Conservation (phyloP, 2,113 vertebrate species). For the Emydura subglobosa region DNA sequence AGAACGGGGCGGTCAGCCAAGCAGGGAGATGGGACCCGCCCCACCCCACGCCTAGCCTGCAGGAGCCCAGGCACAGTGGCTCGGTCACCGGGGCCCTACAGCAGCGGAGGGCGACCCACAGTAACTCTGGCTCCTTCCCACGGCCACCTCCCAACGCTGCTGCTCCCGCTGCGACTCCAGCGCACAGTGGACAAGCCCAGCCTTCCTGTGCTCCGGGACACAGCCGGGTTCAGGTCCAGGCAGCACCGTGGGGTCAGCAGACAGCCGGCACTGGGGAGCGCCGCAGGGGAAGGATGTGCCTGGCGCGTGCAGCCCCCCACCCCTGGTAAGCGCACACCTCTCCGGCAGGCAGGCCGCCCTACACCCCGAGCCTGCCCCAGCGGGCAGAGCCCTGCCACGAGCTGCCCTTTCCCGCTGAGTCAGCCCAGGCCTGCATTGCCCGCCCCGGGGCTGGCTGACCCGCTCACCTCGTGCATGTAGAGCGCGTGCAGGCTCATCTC, state of each 20-base stretch:
- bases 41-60: neutral
- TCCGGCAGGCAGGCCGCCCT: rapidly evolving
- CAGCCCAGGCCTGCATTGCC: neutral
- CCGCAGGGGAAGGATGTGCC: no score
- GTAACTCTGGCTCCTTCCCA: no score
- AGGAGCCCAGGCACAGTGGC: no score
- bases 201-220: no score
- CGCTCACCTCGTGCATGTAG: constrained; percentile 96
- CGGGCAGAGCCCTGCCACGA: no score
- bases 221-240: no score
- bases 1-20: neutral
- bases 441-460: neutral
- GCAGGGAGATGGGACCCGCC: neutral
- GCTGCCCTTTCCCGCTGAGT: neutral
- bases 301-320: no score
- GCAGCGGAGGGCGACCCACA: no score
- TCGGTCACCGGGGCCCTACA: no score
- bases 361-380: neutral
- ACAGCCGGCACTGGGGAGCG: no score
- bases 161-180: neutral
- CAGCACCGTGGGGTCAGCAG: no score
- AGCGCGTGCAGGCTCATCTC: constrained; percentile 99
- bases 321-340: neutral
- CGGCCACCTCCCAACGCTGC: no score
- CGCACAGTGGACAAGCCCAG: neutral